Evolutionary conservation across 2,797 vertebrate species (phyloP).

Genomic region (Smutsia gigantea): DNA sequence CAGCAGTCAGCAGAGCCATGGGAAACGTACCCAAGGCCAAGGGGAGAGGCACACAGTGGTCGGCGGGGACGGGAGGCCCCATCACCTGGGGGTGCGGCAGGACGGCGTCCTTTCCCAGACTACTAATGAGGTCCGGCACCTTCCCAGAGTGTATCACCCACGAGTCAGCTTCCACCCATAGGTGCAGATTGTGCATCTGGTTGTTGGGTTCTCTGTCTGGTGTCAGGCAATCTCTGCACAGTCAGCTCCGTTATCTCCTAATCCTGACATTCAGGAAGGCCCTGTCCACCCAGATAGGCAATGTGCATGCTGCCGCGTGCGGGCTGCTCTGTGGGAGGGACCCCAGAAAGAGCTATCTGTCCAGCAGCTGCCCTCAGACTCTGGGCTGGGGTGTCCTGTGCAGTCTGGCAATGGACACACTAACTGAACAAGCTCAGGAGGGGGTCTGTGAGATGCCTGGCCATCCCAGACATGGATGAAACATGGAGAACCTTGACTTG

Average conservation of each 20-base stretch:
- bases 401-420: background rate
- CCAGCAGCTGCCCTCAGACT: fast-evolving
- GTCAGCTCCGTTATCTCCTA: background rate
- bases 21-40: no score
- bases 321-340: background rate
- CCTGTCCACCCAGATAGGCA: fast-evolving
- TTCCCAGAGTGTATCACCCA: fast-evolving
- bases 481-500: background rate
- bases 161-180: fast-evolving
- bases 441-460: slow-evolving; percentile 62
- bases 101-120: no score
- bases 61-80: fast-evolving
- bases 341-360: no score
- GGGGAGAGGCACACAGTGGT: fast-evolving
- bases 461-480: slow-evolving; percentile 30
- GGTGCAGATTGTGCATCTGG: fast-evolving
- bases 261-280: fast-evolving
- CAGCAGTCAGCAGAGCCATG: no score
- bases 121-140: fast-evolving
- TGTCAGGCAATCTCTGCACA: fast-evolving
- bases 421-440: slow-evolving; percentile 47
- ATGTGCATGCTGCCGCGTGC: fast-evolving
- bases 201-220: background rate
- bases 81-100: no score
- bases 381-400: background rate